Percentiles rank a stretch among this genome's conserved stretches.
These are phyloP conservation scores for Entosphenus tridentatus DNA, from an alignment of 2,113 vertebrate genomes.

Conservation along the genomic window DNA sequence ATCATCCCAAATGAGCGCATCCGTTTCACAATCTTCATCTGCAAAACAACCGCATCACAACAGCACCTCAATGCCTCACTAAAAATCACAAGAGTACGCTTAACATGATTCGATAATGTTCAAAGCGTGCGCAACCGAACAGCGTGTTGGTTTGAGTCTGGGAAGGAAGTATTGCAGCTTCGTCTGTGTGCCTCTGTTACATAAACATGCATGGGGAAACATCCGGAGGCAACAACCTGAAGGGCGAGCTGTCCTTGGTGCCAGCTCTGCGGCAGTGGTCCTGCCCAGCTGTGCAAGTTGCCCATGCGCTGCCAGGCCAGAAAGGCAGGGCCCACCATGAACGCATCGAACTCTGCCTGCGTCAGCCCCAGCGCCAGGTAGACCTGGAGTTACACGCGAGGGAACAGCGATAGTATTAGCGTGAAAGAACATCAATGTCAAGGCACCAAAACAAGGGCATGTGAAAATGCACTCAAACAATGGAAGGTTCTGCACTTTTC, in stretches of 20 bases:
- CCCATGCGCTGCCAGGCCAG: slow-evolving; percentile 93
- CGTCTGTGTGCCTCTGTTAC: too few species aligned
- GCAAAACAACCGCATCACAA: slow-evolving; percentile 9
- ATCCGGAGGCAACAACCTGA: slow-evolving; percentile 27
- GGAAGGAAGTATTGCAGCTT: too few species aligned
- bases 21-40: slow-evolving; percentile 57
- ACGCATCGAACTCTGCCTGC: slow-evolving; percentile 44
- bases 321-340: slow-evolving; percentile 70
- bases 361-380: slow-evolving; percentile 54
- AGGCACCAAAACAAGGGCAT: too few species aligned
- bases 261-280: slow-evolving; percentile 52
- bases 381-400: slow-evolving; percentile 26
- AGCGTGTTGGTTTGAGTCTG: too few species aligned
- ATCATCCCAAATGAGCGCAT: slow-evolving; percentile 80
- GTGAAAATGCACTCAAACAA: too few species aligned
- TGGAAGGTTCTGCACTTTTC: too few species aligned
- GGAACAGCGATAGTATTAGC: too few species aligned
- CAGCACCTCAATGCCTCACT: neutral
- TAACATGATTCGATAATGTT: too few species aligned
- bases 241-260: slow-evolving; percentile 50
- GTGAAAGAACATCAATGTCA: too few species aligned
- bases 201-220: neutral
- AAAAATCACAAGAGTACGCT: too few species aligned
- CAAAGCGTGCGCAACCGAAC: too few species aligned
- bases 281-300: slow-evolving; percentile 56